phyloP scores from a whole-genome alignment of 2,888 invertebrate species.

The Drosophila testacea region DNA sequence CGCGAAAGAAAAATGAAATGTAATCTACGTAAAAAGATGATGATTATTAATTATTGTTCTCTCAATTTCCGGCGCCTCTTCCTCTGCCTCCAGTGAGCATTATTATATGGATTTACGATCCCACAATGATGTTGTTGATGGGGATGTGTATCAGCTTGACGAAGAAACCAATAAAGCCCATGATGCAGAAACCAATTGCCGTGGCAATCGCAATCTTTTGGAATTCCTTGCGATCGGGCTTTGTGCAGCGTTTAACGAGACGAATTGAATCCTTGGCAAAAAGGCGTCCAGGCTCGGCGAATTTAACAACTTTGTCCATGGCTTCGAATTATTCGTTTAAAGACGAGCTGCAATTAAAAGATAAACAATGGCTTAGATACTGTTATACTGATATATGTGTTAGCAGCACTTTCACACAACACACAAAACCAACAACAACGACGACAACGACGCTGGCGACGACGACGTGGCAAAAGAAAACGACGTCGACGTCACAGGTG shows the following conservation, averaged over 20 bases:
- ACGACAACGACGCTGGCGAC: slow-evolving; percentile 21
- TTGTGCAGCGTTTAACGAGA: slow-evolving; percentile 99
- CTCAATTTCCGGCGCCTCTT: slow-evolving; percentile 5
- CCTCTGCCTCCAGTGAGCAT: slow-evolving; percentile 19
- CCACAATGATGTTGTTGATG: slow-evolving; percentile 98
- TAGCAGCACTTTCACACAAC: slow-evolving; percentile 60
- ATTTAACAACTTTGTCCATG: slow-evolving; percentile 99
- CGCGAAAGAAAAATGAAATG: slow-evolving; percentile 38
- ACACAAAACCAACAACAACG: slow-evolving; percentile 15
- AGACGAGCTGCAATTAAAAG: slow-evolving; percentile 36
- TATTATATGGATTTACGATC: slow-evolving; percentile 87
- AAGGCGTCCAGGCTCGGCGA: slow-evolving; percentile 97
- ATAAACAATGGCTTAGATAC: neutral
- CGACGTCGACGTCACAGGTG: slow-evolving; percentile 58
- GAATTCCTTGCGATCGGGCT: slow-evolving; percentile 99
- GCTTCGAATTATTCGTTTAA: slow-evolving; percentile 2
- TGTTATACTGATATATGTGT: slow-evolving; percentile 4
- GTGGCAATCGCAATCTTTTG: slow-evolving; percentile 99
- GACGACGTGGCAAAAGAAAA: slow-evolving; percentile 70
- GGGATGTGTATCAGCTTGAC: slow-evolving; percentile 99
- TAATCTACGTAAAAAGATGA: slow-evolving; percentile 42
- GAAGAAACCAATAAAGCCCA: slow-evolving; percentile 99
- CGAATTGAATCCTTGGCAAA: slow-evolving; percentile 99
- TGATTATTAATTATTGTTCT: slow-evolving; percentile 54
- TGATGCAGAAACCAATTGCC: slow-evolving; percentile 99